Evolutionary conservation across 1,140 invertebrate genomes (phyloP).

Genomic region (Heliconius congener): DNA sequence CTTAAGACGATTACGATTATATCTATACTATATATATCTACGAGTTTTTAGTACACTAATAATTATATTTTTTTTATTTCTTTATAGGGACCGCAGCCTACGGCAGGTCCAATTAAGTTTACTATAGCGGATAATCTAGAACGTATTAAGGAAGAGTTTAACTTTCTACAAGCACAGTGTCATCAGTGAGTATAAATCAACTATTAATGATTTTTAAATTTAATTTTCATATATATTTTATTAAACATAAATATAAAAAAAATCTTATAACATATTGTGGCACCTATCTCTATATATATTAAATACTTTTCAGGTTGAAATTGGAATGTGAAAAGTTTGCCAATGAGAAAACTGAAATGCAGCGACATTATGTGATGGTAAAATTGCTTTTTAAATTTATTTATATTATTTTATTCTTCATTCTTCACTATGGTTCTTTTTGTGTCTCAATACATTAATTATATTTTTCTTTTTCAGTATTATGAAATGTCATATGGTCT

Average conservation of each 20-base stretch:
- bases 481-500: conserved; percentile 99
- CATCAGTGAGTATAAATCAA: conserved; percentile 91
- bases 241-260: too few species aligned
- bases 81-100: conserved; percentile 93
- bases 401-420: background rate
- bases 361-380: conserved; percentile 99
- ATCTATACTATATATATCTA: background rate
- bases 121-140: conserved; percentile 98
- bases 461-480: conserved; percentile 90
- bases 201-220: background rate
- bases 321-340: conserved; percentile 97
- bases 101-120: conserved; percentile 95
- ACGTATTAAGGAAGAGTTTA: conserved; percentile 99
- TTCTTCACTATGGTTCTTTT: background rate
- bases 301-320: conserved; percentile 86
- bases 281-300: background rate
- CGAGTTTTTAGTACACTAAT: conserved; percentile 29
- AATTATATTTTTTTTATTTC: conserved; percentile 66
- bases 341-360: conserved; percentile 99
- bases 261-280: background rate
- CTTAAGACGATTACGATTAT: background rate
- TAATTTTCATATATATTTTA: background rate
- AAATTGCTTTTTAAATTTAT: conserved; percentile 63
- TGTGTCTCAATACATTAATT: conserved; percentile 14
- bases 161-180: conserved; percentile 98